These are phyloP conservation scores for Apus apus DNA, from an alignment of 2,113 vertebrate species.

Conservation along the genomic window DNA sequence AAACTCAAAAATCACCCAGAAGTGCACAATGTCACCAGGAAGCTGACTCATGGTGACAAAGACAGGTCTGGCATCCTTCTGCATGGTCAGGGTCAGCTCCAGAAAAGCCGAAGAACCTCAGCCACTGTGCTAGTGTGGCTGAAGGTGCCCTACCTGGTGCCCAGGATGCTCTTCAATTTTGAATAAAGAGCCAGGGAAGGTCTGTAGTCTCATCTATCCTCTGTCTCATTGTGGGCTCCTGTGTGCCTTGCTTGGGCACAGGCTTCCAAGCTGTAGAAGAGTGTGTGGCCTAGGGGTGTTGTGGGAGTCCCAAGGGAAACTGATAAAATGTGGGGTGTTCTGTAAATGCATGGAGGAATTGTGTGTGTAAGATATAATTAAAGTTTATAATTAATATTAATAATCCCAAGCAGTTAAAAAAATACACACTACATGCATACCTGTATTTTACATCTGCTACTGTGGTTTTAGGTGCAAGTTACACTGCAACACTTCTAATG, in stretches of 20 bases:
- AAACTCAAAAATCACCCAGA: neutral
- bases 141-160: neutral
- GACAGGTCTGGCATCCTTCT: neutral
- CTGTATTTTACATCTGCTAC: neutral
- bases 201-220: neutral
- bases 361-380: neutral
- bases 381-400: neutral
- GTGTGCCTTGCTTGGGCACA: neutral
- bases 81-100: neutral
- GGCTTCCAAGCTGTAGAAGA: neutral
- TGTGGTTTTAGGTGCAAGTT: neutral
- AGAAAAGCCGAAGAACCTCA: neutral
- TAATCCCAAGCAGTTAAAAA: neutral
- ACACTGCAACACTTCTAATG: neutral
- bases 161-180: neutral
- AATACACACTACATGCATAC: too few relatives aligned
- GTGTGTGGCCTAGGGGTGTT: neutral
- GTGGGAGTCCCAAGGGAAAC: neutral
- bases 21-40: fast-evolving
- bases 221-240: fast-evolving
- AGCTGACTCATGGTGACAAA: neutral
- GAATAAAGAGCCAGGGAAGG: neutral
- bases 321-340: neutral
- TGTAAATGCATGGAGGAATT: neutral
- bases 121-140: neutral